Evolutionary conservation across 2,797 vertebrate genomes (phyloP).

Genomic region (Poeciliopsis turneri): DNA sequence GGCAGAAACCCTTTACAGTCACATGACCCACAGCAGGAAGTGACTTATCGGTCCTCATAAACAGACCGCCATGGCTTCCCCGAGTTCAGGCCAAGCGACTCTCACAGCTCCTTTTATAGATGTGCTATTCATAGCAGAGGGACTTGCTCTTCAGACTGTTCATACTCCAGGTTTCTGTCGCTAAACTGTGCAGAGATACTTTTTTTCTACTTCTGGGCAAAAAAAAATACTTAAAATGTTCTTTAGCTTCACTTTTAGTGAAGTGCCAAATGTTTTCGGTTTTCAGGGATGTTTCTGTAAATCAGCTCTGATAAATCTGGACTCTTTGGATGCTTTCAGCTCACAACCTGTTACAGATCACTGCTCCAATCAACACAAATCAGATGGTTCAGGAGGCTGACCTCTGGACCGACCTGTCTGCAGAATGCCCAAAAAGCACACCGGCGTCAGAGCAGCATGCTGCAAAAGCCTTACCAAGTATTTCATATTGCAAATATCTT

Average conservation of each 20-base stretch:
- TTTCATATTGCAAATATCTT: too few species aligned
- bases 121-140: slow-evolving; percentile 64
- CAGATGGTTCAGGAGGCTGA: not conserved
- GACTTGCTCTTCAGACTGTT: not conserved
- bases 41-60: slow-evolving; percentile 37
- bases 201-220: not conserved
- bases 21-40: slow-evolving; percentile 67
- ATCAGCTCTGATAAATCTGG: not conserved
- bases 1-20: slow-evolving; percentile 47
- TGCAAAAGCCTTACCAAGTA: not conserved
- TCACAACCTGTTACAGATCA: not conserved
- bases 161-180: not conserved
- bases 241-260: not conserved
- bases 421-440: not conserved
- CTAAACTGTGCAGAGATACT: not conserved
- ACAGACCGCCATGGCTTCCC: slow-evolving; percentile 43
- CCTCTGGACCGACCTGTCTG: not conserved
- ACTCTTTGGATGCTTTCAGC: not conserved
- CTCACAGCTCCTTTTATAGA: slow-evolving; percentile 59
- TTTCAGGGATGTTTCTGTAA: not conserved
- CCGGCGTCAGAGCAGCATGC: not conserved
- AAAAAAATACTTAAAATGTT: not conserved
- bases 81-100: slow-evolving; percentile 40
- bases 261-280: not conserved
- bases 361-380: not conserved